These are phyloP conservation scores for Chroicocephalus ridibundus DNA, from an alignment of 2,113 vertebrate species.

Conservation along the genomic window DNA sequence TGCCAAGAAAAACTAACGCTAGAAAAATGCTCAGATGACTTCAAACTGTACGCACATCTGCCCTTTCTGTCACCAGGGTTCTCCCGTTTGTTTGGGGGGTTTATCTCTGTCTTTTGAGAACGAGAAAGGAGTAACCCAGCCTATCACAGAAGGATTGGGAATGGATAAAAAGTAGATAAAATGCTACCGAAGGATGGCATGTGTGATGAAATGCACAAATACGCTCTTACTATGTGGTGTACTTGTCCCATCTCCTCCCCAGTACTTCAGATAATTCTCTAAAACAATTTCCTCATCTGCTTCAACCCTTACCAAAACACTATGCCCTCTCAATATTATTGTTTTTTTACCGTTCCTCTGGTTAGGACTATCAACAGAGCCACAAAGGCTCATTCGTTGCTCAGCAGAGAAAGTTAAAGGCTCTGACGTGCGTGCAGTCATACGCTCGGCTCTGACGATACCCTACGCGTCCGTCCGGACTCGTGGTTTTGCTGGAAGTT, in stretches of 20 bases:
- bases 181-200: background rate
- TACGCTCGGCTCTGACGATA: background rate
- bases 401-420: background rate
- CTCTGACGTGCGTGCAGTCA: background rate
- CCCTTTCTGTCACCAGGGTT: background rate
- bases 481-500: background rate
- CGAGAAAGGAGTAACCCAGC: background rate
- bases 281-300: background rate
- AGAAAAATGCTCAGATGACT: constrained; percentile 61
- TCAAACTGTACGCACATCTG: background rate
- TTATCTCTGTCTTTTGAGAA: background rate
- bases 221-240: fast-evolving
- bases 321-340: background rate
- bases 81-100: background rate
- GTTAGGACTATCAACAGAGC: background rate
- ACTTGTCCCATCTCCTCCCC: background rate
- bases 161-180: background rate
- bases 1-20: constrained; percentile 55
- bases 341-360: background rate
- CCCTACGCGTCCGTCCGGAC: fast-evolving
- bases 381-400: background rate
- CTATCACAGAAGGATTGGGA: background rate
- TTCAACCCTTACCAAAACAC: background rate
- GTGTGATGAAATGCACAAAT: background rate
- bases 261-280: background rate